Percentiles rank a stretch among this genome's conserved stretches.
phyloP scores from a whole-genome alignment of 2,113 vertebrate genomes.

The Gymnorhina tibicen region DNA sequence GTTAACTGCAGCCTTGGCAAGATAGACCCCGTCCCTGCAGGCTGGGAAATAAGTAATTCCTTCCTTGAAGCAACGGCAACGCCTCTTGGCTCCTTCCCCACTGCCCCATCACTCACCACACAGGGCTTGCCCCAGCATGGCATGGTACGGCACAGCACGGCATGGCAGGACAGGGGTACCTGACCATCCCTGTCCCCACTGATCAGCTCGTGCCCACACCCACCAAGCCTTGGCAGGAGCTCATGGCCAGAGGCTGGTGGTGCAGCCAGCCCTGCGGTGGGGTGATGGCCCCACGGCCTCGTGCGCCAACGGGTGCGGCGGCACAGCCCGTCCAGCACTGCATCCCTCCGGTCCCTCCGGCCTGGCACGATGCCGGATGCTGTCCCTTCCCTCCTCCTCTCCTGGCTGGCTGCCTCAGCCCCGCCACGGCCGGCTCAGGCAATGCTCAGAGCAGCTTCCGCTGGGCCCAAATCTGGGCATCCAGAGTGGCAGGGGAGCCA shows the following conservation, averaged over 20 bases:
- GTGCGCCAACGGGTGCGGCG: fast-evolving
- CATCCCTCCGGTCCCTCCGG: fast-evolving
- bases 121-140: neutral
- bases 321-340: neutral
- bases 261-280: neutral
- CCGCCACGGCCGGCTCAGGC: fast-evolving
- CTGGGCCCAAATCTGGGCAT: neutral
- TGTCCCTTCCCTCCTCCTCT: neutral
- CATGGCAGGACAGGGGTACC: neutral
- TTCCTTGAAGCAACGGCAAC: constrained; percentile 7
- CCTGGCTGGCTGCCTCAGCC: neutral
- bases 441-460: fast-evolving
- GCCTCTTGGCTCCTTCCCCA: constrained; percentile 27
- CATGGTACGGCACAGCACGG: fast-evolving
- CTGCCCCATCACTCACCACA: neutral
- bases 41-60: constrained; percentile 43
- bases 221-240: neutral
- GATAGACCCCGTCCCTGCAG: neutral
- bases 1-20: constrained; percentile 35
- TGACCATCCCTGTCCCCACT: fast-evolving
- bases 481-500: neutral
- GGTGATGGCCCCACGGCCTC: fast-evolving
- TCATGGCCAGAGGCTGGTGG: fast-evolving
- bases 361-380: fast-evolving
- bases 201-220: neutral